Conservation (phyloP, 2,888 invertebrate species). For the Ethmia dodecea region DNA sequence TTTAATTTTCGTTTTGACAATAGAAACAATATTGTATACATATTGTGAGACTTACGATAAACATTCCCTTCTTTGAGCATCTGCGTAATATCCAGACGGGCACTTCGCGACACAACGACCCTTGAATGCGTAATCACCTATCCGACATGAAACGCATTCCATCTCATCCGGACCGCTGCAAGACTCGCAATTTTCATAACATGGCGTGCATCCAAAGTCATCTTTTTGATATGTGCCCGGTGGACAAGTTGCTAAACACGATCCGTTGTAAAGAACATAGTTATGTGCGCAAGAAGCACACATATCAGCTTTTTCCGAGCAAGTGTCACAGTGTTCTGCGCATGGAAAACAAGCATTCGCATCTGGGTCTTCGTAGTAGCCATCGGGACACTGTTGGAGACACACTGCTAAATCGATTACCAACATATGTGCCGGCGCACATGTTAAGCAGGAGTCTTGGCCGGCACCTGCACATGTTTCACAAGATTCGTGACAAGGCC, state of each 20-base stretch:
- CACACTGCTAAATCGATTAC: slow-evolving; percentile 92
- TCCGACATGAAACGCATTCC: slow-evolving; percentile 88
- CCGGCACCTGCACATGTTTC: slow-evolving; percentile 92
- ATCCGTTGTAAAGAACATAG: slow-evolving; percentile 88
- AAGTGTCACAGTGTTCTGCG: slow-evolving; percentile 91
- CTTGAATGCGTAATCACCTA: slow-evolving; percentile 83
- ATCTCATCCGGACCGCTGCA: slow-evolving; percentile 87
- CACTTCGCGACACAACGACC: slow-evolving; percentile 86
- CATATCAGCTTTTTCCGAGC: slow-evolving; percentile 88
- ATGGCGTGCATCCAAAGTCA: slow-evolving; percentile 88
- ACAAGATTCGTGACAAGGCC: slow-evolving; percentile 93
- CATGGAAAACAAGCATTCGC: slow-evolving; percentile 91
- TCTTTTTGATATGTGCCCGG: slow-evolving; percentile 90
- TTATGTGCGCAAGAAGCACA: slow-evolving; percentile 93
- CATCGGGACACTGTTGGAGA: slow-evolving; percentile 91
- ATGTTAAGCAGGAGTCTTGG: slow-evolving; percentile 90
- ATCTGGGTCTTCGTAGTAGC: slow-evolving; percentile 89
- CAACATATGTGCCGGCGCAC: slow-evolving; percentile 89
- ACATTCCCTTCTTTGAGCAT: slow-evolving; percentile 87
- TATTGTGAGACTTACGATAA: slow-evolving; percentile 70
- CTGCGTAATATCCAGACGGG: slow-evolving; percentile 84
- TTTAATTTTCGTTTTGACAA: slow-evolving; percentile 1
- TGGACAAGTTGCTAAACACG: slow-evolving; percentile 91
- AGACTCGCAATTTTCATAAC: slow-evolving; percentile 88
- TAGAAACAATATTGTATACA: neutral